phyloP scores from a whole-genome alignment of 2,888 invertebrate species.

The Helleia helle region DNA sequence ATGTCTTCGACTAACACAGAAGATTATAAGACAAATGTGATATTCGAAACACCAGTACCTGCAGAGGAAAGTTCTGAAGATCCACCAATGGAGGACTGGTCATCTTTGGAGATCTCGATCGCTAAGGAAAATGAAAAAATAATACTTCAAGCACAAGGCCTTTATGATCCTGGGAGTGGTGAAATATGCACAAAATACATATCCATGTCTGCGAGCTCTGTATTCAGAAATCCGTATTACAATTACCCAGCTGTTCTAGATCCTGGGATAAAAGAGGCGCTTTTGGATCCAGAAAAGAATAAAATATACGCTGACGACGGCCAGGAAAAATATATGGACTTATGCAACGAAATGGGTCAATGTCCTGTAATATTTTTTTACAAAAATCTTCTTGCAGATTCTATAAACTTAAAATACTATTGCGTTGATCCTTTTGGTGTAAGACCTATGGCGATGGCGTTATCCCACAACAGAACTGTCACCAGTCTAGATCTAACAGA shows the following conservation, averaged over 20 bases:
- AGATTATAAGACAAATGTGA: slow-evolving; percentile 17
- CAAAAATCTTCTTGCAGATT: slow-evolving; percentile 30
- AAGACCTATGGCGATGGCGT: slow-evolving; percentile 43
- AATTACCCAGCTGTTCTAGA: slow-evolving; percentile 47
- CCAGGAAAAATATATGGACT: slow-evolving; percentile 40
- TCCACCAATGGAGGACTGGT: slow-evolving; percentile 46
- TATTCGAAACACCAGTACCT: slow-evolving; percentile 20
- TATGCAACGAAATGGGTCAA: slow-evolving; percentile 44
- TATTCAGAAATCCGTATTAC: slow-evolving; percentile 44
- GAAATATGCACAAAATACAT: slow-evolving; percentile 46
- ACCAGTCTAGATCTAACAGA: slow-evolving; percentile 38
- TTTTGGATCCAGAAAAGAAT: slow-evolving; percentile 30
- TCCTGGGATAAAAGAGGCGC: slow-evolving; percentile 44
- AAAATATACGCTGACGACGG: slow-evolving; percentile 43
- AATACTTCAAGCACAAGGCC: slow-evolving; percentile 26
- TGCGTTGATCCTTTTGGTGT: slow-evolving; percentile 41
- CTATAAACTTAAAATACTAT: slow-evolving; percentile 48
- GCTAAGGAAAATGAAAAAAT: slow-evolving; percentile 33
- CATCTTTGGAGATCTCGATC: slow-evolving; percentile 33
- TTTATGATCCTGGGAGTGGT: slow-evolving; percentile 41
- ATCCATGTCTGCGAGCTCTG: slow-evolving; percentile 38
- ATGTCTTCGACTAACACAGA: no score
- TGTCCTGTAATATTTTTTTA: slow-evolving; percentile 37
- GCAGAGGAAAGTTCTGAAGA: slow-evolving; percentile 37
- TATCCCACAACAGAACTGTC: slow-evolving; percentile 39